phyloP scores from a whole-genome alignment of 2,888 invertebrate species.

The Nematopogon swammerdamellus region DNA sequence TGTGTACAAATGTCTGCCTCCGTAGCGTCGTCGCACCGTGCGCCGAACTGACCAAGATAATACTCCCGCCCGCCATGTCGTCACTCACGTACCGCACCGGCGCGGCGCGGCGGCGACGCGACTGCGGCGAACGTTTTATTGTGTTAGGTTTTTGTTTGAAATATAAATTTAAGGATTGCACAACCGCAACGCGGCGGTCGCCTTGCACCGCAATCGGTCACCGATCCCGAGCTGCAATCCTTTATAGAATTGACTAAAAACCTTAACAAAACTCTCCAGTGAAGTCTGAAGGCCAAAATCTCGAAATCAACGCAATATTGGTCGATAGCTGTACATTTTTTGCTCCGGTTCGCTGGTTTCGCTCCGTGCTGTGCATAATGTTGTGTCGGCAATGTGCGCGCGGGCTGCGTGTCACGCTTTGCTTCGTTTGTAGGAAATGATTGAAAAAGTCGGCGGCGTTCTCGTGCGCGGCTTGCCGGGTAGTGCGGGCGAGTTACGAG shows the following conservation, averaged over 20 bases:
- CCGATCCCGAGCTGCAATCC: not conserved
- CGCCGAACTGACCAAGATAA: not conserved
- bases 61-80: not conserved
- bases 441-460: not conserved
- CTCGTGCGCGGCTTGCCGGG: no score
- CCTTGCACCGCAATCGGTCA: not conserved
- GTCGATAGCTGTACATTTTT: not conserved
- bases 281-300: not conserved
- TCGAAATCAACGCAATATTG: not conserved
- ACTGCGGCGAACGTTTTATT: not conserved
- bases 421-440: not conserved
- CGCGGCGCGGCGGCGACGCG: no score
- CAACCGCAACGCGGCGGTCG: not conserved
- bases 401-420: not conserved
- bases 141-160: not conserved
- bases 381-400: no score
- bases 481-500: no score
- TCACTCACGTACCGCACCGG: not conserved
- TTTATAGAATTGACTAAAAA: not conserved
- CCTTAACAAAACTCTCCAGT: not conserved
- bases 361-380: no score
- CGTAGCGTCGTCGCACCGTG: no score
- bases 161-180: not conserved
- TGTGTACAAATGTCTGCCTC: no score
- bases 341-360: no score